Evolutionary conservation across 2,113 vertebrate species (phyloP), one percentile per base, ranked within the genome.

Genomic region (Ranitomeya variabilis): DNA sequence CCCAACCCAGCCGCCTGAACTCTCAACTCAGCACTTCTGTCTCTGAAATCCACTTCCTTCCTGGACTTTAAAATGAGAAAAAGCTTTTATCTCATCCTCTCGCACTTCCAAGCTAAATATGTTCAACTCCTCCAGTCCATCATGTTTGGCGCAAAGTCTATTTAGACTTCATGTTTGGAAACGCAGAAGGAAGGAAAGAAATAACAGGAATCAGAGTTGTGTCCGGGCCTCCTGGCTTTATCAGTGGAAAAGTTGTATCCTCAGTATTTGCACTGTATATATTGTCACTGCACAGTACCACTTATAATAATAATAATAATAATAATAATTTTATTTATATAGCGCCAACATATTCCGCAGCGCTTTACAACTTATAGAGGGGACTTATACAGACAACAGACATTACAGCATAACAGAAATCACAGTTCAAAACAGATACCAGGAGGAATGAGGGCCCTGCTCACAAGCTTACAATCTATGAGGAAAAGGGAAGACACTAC

Each of bases 1-100:
- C 45, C 16, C 62, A 62, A 26, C 64, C 21, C 64, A 12, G 31
- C 64, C 31, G 51, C 23, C 37, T 37, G 81, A 67, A 66, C 81
- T 62, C 57, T 52, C 57, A 19, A 45, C 64, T 83, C 57, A 83
- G 18, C 19, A 21, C 31, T 80, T 23, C 7, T 57, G 52, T 23
- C 77, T 59, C 76, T 80, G 54, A 80, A 80, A 23, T 80, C 55
- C 15, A 59, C 54, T 83, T 83, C 81, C 81, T 83, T 83, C 64
- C 81, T 54, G 64, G 21, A 45, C 59, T 52, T 67, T 52, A 19
- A 62, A 67, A 64, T 67, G 62, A 67, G 81, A 15, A 67, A 15
- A 74, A 54, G 60, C 62, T 69, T 83, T 83, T 62, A 69, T 83
- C 81, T 1, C 64, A 23, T 54, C 31, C 51, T 69, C 31, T 67